phyloP scores from a whole-genome alignment of 2,113 vertebrate genomes.

The Empidonax traillii region DNA sequence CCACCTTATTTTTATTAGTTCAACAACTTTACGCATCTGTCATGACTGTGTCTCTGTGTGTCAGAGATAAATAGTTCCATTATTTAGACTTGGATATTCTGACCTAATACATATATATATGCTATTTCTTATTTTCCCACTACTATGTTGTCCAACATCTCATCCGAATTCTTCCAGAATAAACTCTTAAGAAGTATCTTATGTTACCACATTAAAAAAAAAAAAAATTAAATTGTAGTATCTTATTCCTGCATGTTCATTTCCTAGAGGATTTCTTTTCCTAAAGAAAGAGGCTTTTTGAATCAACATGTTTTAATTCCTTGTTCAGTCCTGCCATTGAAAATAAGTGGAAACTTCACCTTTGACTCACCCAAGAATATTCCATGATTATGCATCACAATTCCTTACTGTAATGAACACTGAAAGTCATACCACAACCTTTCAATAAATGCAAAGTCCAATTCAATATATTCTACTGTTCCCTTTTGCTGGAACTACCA shows the following conservation, averaged over 20 bases:
- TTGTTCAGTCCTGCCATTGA: not conserved
- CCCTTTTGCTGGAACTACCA: not conserved
- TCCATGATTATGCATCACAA: not conserved
- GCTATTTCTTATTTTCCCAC: not conserved
- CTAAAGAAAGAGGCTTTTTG: not conserved
- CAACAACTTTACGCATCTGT: not conserved
- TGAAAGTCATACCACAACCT: not conserved
- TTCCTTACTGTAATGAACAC: not conserved
- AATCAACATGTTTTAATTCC: not conserved
- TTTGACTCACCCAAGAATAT: not conserved
- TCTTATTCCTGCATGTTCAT: not conserved
- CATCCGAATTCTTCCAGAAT: not conserved
- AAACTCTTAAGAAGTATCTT: not conserved
- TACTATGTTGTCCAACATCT: not conserved
- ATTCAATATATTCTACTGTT: not conserved
- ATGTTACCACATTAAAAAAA: not conserved
- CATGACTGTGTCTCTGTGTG: not conserved
- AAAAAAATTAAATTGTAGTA: not conserved
- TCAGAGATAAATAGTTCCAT: not conserved
- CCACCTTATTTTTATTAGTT: not conserved
- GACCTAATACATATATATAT: not conserved
- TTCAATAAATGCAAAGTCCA: not conserved
- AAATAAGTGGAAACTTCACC: not conserved
- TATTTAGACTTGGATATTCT: not conserved
- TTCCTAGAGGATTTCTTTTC: not conserved